A percentile compares a stretch with the other conserved stretches of the same genome.
These are phyloP conservation scores for Triplophysa siluroides DNA, from an alignment of 2,113 vertebrate genomes.

Conservation along the genomic window DNA sequence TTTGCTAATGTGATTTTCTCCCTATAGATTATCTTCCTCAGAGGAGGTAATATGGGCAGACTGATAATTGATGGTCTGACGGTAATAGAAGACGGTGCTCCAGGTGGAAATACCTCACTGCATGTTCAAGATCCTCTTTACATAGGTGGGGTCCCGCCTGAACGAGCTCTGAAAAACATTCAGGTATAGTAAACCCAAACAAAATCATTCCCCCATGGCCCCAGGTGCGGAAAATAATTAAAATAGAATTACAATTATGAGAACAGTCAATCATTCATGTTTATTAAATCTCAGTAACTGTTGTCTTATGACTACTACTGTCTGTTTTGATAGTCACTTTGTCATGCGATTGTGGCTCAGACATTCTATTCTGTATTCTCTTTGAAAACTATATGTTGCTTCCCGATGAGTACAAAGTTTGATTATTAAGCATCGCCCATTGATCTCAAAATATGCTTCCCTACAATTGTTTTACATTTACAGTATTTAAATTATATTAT, in stretches of 20 bases:
- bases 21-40: conserved; percentile 83
- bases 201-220: not conserved
- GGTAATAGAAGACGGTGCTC: conserved; percentile 77
- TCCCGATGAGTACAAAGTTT: too few species aligned
- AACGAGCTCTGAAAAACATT: conserved; percentile 83
- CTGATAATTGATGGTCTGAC: conserved; percentile 85
- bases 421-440: too few species aligned
- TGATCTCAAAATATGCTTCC: too few species aligned
- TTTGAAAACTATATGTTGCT: too few species aligned
- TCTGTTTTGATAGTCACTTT: too few species aligned
- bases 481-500: too few species aligned
- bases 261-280: too few species aligned
- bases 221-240: not conserved
- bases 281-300: too few species aligned
- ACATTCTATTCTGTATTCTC: too few species aligned
- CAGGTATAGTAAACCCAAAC: conserved; percentile 72
- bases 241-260: not conserved
- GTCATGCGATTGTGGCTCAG: too few species aligned
- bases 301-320: too few species aligned
- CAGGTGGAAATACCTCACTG: conserved; percentile 67
- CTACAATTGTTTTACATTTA: too few species aligned
- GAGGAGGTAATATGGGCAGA: conserved; percentile 78
- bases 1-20: not conserved
- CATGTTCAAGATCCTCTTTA: conserved; percentile 81
- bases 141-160: conserved; percentile 87